These are phyloP conservation scores for Pogonocherus hispidulus DNA, from an alignment of 2,888 invertebrate species.

Conservation along the genomic window DNA sequence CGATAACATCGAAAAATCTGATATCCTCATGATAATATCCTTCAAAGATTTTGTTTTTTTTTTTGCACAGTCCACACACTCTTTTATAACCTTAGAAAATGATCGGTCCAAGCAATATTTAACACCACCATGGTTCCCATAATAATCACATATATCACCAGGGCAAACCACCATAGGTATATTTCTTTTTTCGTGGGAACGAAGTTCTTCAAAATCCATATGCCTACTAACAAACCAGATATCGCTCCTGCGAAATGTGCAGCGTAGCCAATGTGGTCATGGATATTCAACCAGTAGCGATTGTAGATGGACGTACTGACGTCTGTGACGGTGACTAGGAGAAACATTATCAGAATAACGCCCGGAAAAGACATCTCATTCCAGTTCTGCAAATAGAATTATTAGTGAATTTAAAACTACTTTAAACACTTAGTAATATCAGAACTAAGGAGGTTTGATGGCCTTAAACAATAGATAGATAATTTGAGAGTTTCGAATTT, in stretches of 20 bases:
- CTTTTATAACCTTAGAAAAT: constrained; percentile 34
- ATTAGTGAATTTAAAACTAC: no score
- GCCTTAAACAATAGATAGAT: no score
- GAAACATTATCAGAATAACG: constrained; percentile 85
- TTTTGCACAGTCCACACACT: no score
- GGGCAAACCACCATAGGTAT: constrained; percentile 77
- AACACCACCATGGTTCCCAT: constrained; percentile 72
- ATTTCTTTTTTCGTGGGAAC: constrained; percentile 74
- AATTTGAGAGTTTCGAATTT: no score
- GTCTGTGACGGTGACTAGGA: constrained; percentile 85
- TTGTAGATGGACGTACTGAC: constrained; percentile 91
- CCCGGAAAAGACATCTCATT: constrained; percentile 94
- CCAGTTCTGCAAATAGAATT: constrained; percentile 83
- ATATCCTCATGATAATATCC: no score
- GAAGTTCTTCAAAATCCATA: constrained; percentile 76
- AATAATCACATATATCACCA: constrained; percentile 78
- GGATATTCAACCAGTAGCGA: constrained; percentile 78
- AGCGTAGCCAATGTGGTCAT: constrained; percentile 88
- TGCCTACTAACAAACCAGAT: constrained; percentile 83
- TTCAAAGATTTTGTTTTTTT: no score
- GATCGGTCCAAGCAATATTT: constrained; percentile 52
- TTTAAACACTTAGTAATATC: no score
- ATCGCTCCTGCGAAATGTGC: constrained; percentile 91
- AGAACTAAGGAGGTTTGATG: no score
- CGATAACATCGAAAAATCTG: no score